These are phyloP conservation scores for Noctua fimbriata DNA, from an alignment of 2,888 invertebrate genomes.

Conservation along the genomic window DNA sequence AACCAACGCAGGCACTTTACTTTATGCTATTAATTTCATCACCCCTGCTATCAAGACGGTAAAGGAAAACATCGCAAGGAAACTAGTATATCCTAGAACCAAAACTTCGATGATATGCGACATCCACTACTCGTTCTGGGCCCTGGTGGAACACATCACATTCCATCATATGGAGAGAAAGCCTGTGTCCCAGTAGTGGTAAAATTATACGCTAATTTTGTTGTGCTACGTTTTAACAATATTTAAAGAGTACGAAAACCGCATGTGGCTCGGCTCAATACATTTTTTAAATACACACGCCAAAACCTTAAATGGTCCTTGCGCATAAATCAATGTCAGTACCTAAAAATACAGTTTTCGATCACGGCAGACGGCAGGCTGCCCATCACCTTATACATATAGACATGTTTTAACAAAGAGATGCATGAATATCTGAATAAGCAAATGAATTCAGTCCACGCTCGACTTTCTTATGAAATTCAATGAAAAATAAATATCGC, in stretches of 20 bases:
- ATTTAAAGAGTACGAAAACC: background rate
- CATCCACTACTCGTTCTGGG: background rate
- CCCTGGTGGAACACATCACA: background rate
- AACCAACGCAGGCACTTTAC: background rate
- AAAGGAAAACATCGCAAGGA: background rate
- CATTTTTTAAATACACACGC: background rate
- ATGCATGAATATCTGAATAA: constrained; percentile 58
- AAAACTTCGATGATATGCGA: background rate
- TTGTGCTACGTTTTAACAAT: background rate
- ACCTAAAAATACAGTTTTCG: constrained; percentile 32
- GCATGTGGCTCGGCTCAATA: background rate
- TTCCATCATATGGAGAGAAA: background rate
- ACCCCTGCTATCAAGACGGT: background rate
- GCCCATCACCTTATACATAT: constrained; percentile 21
- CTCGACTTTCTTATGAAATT: constrained; percentile 43
- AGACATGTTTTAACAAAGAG: constrained; percentile 52
- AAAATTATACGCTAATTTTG: background rate
- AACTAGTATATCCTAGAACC: background rate
- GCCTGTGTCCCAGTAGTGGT: background rate
- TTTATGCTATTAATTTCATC: background rate
- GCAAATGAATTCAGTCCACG: constrained; percentile 55
- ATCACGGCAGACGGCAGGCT: background rate
- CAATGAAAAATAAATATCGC: constrained; percentile 54
- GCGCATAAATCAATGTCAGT: constrained; percentile 26
- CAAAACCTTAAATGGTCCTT: constrained; percentile 1